These are phyloP conservation scores for Dyspetes luteomarginatus DNA, from an alignment of 2,888 invertebrate genomes.

Conservation along the genomic window DNA sequence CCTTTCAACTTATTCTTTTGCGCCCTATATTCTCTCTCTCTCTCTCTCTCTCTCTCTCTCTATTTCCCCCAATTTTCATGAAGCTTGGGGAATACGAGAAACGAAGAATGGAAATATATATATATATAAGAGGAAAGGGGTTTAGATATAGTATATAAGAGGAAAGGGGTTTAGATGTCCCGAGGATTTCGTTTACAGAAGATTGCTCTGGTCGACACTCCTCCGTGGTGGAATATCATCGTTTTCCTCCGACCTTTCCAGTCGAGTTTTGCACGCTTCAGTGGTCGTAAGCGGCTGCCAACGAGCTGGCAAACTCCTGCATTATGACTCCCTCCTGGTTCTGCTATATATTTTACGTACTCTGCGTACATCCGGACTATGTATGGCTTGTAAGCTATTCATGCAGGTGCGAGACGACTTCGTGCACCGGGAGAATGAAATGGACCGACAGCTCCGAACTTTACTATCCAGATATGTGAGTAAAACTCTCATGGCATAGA, in stretches of 20 bases:
- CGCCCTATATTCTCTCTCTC: too few relatives aligned
- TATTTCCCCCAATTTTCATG: too few relatives aligned
- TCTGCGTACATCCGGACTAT: slow-evolving; percentile 13
- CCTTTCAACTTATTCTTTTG: slow-evolving; percentile 8
- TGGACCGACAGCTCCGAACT: slow-evolving; percentile 48
- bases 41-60: too few relatives aligned
- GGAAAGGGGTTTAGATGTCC: background rate
- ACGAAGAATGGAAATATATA: background rate
- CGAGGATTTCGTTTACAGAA: background rate
- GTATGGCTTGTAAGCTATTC: slow-evolving; percentile 21
- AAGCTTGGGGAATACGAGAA: slow-evolving; percentile 1
- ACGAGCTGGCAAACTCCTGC: slow-evolving; percentile 60
- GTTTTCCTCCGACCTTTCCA: slow-evolving; percentile 38
- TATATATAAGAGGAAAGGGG: background rate
- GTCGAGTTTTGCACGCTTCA: slow-evolving; percentile 57
- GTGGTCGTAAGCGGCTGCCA: slow-evolving; percentile 54
- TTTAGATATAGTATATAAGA: background rate
- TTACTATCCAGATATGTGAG: slow-evolving; percentile 26
- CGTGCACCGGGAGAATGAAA: slow-evolving; percentile 40
- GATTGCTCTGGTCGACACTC: slow-evolving; percentile 9
- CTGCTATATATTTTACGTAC: background rate
- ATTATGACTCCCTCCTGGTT: slow-evolving; percentile 45
- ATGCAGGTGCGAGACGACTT: slow-evolving; percentile 37
- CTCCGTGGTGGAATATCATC: slow-evolving; percentile 49
- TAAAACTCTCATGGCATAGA: slow-evolving; percentile 21